Evolutionary conservation across 2,113 vertebrate genomes (phyloP).

Genomic region (Rhea americana): DNA sequence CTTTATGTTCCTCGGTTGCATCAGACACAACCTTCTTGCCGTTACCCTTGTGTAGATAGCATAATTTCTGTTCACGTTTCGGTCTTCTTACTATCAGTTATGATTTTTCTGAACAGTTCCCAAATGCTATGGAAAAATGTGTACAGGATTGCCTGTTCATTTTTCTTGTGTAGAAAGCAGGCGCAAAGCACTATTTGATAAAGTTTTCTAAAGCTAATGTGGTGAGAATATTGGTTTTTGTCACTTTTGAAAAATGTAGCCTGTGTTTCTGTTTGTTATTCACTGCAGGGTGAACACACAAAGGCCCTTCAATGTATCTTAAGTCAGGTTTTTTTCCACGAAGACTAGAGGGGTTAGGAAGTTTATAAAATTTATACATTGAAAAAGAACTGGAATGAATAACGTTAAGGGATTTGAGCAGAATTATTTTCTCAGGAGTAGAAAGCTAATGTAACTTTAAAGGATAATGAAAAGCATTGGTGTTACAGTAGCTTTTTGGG

Average conservation of each 20-base stretch:
- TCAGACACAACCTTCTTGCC: not conserved
- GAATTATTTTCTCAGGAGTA: not conserved
- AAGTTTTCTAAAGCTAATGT: not conserved
- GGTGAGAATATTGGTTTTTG: not conserved
- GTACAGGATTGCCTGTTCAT: not conserved
- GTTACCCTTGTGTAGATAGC: rapidly evolving
- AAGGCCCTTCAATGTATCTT: not conserved
- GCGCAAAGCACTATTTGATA: not conserved
- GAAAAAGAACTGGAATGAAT: not conserved
- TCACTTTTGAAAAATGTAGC: not conserved
- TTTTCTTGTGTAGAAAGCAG: not conserved
- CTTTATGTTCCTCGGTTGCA: not conserved
- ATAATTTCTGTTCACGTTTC: not conserved
- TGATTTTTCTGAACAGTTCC: not conserved
- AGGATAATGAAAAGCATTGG: not conserved
- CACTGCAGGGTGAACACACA: not conserved
- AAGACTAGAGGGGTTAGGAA: not conserved
- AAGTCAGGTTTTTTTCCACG: not conserved
- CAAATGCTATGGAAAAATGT: not conserved
- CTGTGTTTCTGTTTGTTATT: not conserved
- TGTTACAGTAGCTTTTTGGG: not conserved
- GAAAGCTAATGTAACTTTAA: slow-evolving; percentile 4
- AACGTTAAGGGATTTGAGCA: not conserved
- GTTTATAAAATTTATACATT: not conserved
- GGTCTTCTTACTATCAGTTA: not conserved